Conservation (phyloP, 2,113 vertebrate genomes). For the Megalops atlanticus region DNA sequence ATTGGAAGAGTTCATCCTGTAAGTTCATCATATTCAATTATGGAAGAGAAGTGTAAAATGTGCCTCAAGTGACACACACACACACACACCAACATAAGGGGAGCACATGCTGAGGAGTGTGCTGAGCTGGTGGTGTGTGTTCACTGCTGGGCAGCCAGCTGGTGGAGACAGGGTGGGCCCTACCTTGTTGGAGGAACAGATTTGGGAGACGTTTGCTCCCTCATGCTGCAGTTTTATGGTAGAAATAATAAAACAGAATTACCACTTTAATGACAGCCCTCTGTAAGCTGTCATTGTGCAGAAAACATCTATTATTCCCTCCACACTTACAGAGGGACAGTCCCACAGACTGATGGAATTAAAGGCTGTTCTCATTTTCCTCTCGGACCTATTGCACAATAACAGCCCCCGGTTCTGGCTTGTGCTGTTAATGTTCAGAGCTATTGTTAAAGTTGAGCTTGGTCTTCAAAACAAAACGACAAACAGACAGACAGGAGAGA, state of each 20-base stretch:
- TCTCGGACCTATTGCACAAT: neutral
- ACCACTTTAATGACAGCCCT: neutral
- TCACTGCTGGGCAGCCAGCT: constrained; percentile 20
- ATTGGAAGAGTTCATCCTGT: no score
- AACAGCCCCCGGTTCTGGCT: constrained; percentile 7
- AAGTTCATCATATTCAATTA: neutral
- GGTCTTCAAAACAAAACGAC: neutral
- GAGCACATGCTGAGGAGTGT: neutral
- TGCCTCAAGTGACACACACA: neutral
- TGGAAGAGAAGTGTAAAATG: neutral
- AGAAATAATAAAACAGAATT: constrained; percentile 5
- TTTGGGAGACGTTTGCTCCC: neutral
- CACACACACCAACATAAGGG: neutral
- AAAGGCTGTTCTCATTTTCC: neutral
- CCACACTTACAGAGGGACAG: neutral
- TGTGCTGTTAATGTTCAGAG: neutral
- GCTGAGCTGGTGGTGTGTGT: neutral
- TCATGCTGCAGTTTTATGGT: neutral
- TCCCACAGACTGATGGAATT: neutral
- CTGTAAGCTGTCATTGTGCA: neutral
- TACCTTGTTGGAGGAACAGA: neutral
- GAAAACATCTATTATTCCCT: neutral
- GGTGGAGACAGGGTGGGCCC: neutral
- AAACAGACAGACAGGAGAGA: neutral
- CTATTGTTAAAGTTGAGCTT: neutral